Conservation (phyloP, 2,113 vertebrate species). For the Panthera leo region DNA sequence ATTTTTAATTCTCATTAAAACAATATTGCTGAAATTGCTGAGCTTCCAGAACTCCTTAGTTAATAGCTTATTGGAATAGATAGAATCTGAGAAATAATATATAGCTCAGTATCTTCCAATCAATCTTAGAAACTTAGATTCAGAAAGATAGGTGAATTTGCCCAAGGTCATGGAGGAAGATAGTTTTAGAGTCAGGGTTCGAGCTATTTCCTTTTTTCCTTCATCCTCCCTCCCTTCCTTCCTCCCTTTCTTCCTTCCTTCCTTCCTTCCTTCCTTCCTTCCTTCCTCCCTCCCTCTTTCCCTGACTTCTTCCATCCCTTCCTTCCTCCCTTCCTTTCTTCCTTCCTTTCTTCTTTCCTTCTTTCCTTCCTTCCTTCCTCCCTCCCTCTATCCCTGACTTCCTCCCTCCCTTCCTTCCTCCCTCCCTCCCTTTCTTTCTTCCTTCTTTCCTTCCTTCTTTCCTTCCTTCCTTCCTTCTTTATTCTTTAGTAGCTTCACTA, state of each 20-base stretch:
- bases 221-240: not conserved
- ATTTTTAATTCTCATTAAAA: not conserved
- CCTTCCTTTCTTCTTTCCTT: not conserved
- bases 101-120: not conserved
- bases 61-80: not conserved
- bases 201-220: not conserved
- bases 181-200: not conserved
- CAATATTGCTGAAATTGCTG: not conserved
- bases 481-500: not conserved
- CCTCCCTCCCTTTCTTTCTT: no score
- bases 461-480: not conserved
- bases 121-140: not conserved
- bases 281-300: no score
- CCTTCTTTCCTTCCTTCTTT: not conserved
- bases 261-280: not conserved
- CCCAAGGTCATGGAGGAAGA: not conserved
- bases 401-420: no score
- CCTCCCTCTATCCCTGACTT: no score
- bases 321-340: no score
- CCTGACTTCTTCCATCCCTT: not conserved
- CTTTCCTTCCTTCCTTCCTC: not conserved
- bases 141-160: not conserved
- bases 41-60: not conserved
- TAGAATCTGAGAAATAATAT: not conserved
- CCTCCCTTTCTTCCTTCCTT: not conserved